A percentile compares a stretch with the other conserved stretches of the same genome.
These are phyloP conservation scores for human (Homo sapiens) DNA, from an alignment of 2,113 vertebrate species.

Conservation along the genomic window DNA sequence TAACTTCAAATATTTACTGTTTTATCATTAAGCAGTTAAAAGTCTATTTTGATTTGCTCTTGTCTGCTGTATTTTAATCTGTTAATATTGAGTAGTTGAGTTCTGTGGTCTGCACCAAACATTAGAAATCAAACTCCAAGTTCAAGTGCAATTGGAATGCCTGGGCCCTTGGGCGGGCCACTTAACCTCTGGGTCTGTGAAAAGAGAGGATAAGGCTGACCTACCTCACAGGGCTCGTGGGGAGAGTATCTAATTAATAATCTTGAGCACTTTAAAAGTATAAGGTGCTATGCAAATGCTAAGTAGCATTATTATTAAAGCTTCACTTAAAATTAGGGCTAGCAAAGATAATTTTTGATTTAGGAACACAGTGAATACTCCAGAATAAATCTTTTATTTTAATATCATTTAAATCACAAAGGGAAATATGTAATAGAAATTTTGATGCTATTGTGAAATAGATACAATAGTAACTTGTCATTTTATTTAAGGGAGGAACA, in stretches of 20 bases:
- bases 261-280: neutral
- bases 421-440: neutral
- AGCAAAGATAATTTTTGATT: neutral
- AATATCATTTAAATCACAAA: slow-evolving; percentile 35
- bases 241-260: slow-evolving; percentile 28
- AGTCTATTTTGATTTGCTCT: neutral
- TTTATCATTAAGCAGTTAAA: neutral
- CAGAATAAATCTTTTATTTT: slow-evolving; percentile 20
- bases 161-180: neutral
- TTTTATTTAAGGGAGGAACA: neutral
- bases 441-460: neutral
- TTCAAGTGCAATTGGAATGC: neutral
- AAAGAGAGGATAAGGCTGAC: neutral
- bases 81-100: neutral
- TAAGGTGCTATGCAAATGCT: neutral
- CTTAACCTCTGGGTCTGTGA: neutral
- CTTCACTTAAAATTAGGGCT: slow-evolving; percentile 45
- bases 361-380: slow-evolving; percentile 9
- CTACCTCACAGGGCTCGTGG: neutral
- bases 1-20: slow-evolving; percentile 26
- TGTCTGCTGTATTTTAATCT: neutral
- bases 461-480: neutral
- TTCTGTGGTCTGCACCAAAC: neutral
- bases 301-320: neutral
- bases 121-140: neutral